phyloP scores from a whole-genome alignment of 2,888 invertebrate genomes.

The Empis stercorea region DNA sequence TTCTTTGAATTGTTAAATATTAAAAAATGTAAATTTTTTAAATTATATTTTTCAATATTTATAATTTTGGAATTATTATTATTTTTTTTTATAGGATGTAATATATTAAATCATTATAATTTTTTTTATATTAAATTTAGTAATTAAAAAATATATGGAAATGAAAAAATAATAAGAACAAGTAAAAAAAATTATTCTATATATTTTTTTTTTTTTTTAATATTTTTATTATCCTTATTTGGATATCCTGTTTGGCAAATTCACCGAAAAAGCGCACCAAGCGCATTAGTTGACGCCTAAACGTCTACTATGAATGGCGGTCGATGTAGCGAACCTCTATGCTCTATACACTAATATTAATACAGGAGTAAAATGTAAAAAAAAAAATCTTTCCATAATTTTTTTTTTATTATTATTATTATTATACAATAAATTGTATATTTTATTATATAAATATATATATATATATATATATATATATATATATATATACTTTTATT shows the following conservation, averaged over 20 bases:
- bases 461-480: not conserved
- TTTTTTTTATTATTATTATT: not conserved
- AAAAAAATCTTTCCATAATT: not conserved
- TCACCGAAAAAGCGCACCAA: constrained; percentile 33
- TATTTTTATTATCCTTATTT: constrained; percentile 12
- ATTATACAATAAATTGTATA: not conserved
- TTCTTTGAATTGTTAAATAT: too few species aligned
- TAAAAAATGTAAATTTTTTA: not conserved
- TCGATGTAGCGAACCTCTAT: constrained; percentile 38
- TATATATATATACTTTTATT: too few species aligned
- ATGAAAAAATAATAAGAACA: too few species aligned
- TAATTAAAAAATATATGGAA: too few species aligned
- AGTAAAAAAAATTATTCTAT: too few species aligned
- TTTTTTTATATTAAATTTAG: too few species aligned
- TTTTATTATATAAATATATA: not conserved
- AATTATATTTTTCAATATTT: too few species aligned
- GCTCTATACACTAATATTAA: not conserved
- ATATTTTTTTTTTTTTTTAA: too few species aligned
- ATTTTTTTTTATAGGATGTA: too few species aligned
- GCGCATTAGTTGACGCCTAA: constrained; percentile 41
- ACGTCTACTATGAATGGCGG: constrained; percentile 39
- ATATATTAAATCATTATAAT: too few species aligned
- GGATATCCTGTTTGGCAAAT: constrained; percentile 12
- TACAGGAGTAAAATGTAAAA: not conserved
- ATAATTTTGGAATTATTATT: too few species aligned